Evolutionary conservation across 2,888 invertebrate genomes (phyloP).

Genomic region (Lepidocyrtinus sp.): DNA sequence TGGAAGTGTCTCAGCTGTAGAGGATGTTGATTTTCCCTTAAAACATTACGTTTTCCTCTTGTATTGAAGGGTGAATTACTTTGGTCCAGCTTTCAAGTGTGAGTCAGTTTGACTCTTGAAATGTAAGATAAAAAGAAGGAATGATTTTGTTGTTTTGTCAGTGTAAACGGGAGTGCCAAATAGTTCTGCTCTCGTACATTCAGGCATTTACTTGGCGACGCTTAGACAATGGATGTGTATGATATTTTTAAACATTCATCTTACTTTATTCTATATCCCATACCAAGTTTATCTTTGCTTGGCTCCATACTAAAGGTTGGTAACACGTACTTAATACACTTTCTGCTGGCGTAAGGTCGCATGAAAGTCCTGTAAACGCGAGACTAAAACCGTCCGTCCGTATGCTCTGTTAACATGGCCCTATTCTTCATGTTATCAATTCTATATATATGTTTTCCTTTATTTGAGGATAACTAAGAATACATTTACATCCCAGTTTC

Average conservation of each 20-base stretch:
- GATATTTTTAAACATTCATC: neutral
- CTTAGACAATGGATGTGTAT: neutral
- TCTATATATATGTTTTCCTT: too few species aligned
- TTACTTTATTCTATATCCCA: too few species aligned
- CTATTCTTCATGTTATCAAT: too few species aligned
- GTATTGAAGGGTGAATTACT: neutral
- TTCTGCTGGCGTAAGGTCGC: too few species aligned
- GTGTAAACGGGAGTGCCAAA: neutral
- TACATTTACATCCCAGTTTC: too few species aligned
- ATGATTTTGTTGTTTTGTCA: neutral
- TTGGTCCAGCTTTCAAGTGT: neutral
- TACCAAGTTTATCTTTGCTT: neutral
- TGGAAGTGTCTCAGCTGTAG: neutral
- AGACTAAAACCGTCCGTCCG: too few species aligned
- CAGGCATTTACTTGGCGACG: neutral
- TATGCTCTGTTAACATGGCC: too few species aligned
- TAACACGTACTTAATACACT: too few species aligned
- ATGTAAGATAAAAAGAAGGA: neutral
- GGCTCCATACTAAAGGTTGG: too few species aligned
- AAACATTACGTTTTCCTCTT: neutral
- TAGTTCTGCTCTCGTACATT: neutral
- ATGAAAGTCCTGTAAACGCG: too few species aligned
- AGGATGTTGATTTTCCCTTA: neutral
- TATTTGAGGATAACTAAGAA: too few species aligned
- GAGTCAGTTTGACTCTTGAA: neutral